phyloP scores from a whole-genome alignment of 2,888 invertebrate genomes.

The Emesis furor region DNA sequence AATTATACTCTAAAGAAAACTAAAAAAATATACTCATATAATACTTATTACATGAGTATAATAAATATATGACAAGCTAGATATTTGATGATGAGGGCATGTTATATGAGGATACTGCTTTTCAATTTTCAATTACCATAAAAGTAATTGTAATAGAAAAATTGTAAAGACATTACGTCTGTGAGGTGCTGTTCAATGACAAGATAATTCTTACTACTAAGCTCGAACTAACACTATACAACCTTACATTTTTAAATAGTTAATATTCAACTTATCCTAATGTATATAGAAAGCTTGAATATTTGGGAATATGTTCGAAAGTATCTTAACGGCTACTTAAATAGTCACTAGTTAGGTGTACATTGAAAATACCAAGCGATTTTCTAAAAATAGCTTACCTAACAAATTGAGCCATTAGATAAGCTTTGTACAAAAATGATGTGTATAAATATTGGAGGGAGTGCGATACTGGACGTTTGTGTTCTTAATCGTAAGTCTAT shows the following conservation, averaged over 20 bases:
- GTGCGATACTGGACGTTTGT: conserved; percentile 91
- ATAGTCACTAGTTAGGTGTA: conserved; percentile 13
- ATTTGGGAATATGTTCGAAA: not conserved
- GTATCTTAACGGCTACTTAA: not conserved
- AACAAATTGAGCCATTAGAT: conserved; percentile 83
- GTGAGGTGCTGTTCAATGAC: too few species aligned
- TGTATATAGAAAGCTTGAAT: not conserved
- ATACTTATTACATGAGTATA: too few species aligned
- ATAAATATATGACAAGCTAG: too few species aligned
- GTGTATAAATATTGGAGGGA: conserved; percentile 91
- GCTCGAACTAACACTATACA: not conserved
- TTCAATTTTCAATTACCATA: too few species aligned
- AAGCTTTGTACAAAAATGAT: conserved; percentile 88
- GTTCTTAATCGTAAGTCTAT: conserved; percentile 80
- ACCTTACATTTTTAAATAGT: not conserved
- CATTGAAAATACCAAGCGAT: conserved; percentile 25
- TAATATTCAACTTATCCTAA: not conserved
- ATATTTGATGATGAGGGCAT: too few species aligned
- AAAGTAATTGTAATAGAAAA: too few species aligned
- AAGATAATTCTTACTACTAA: too few species aligned
- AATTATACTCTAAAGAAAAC: too few species aligned
- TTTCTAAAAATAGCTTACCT: conserved; percentile 55
- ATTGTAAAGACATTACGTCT: too few species aligned
- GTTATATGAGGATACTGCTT: too few species aligned
- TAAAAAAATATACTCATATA: too few species aligned